Evolutionary conservation across 2,888 invertebrate species (phyloP).

Genomic region (Pecten maximus): DNA sequence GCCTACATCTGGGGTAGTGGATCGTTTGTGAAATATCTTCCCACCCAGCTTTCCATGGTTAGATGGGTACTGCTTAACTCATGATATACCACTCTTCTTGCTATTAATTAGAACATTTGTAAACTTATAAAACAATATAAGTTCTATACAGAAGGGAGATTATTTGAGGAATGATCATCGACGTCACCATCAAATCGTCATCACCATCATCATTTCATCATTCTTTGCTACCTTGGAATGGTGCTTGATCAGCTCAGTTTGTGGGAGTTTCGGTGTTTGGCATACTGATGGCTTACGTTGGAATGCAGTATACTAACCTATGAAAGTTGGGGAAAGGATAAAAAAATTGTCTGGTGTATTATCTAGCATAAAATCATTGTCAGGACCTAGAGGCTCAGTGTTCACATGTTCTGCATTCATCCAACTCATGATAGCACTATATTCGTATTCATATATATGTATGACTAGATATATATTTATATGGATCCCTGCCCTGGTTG

Average conservation of each 20-base stretch:
- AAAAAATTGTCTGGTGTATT: neutral
- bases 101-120: too few species aligned
- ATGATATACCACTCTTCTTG: too few species aligned
- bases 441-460: neutral
- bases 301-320: conserved; percentile 21
- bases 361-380: neutral
- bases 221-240: neutral
- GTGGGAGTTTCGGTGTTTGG: neutral
- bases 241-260: neutral
- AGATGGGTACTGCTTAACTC: neutral
- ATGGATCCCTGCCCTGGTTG: neutral
- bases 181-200: neutral
- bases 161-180: too few species aligned
- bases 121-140: too few species aligned
- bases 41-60: too few species aligned
- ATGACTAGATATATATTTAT: neutral
- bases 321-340: neutral
- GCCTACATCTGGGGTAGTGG: too few species aligned
- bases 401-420: conserved; percentile 2
- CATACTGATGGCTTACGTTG: neutral
- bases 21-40: too few species aligned
- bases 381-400: neutral
- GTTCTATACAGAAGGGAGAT: too few species aligned
- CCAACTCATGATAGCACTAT: neutral
- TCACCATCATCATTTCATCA: neutral